A percentile compares a stretch with the other conserved stretches of the same genome.
Evolutionary conservation across 2,797 vertebrate genomes (phyloP).

Genomic region (Pogoniulus pusillus): DNA sequence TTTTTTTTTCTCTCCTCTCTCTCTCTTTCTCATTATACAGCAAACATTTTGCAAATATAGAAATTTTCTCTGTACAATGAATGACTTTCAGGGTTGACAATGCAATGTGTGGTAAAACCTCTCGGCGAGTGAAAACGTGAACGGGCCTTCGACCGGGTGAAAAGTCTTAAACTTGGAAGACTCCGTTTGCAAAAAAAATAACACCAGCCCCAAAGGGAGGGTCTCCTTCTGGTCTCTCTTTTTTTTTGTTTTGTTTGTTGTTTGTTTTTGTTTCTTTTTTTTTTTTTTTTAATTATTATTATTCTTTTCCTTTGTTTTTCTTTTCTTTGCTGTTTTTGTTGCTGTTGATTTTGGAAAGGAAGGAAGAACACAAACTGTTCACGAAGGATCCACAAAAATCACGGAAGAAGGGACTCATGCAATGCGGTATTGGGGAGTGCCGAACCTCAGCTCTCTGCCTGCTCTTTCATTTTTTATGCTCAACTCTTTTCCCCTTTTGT

Average conservation of each 20-base stretch:
- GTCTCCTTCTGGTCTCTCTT: constrained; percentile 67
- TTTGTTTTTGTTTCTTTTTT: constrained; percentile 39
- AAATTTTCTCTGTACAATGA: constrained; percentile 93
- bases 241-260: constrained; percentile 59
- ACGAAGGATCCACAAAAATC: constrained; percentile 90
- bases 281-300: constrained; percentile 62
- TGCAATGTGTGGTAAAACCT: constrained; percentile 74
- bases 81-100: constrained; percentile 78
- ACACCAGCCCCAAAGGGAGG: constrained; percentile 72
- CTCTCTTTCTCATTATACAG: constrained; percentile 86
- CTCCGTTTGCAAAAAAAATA: constrained; percentile 76
- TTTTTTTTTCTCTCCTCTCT: constrained; percentile 70
- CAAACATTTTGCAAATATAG: constrained; percentile 97
- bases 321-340: constrained; percentile 75
- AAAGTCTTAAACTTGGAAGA: constrained; percentile 79
- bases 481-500: constrained; percentile 81
- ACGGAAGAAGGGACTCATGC: constrained; percentile 86
- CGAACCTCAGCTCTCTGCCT: constrained; percentile 49
- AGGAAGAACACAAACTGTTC: constrained; percentile 81
- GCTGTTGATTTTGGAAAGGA: constrained; percentile 67
- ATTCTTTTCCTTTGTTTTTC: constrained; percentile 60
- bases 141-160: constrained; percentile 68
- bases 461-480: constrained; percentile 20
- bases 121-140: constrained; percentile 68
- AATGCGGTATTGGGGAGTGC: constrained; percentile 73